Conservation (phyloP, 2,113 vertebrate species). For the Chaenocephalus aceratus region DNA sequence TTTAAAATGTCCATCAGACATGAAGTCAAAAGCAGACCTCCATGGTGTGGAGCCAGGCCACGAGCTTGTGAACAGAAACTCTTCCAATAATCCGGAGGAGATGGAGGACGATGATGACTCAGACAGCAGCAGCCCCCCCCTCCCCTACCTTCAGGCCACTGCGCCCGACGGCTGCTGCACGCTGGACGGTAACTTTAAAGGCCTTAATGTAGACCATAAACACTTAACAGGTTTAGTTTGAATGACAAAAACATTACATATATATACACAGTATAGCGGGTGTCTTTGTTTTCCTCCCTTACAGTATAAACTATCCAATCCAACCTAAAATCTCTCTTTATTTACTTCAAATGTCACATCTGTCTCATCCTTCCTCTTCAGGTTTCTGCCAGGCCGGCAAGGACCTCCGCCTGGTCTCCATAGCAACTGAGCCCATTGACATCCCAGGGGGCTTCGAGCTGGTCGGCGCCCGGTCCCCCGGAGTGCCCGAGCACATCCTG, state of each 20-base stretch:
- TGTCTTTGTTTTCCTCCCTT: too few relatives aligned
- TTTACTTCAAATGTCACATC: neutral
- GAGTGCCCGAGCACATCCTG: conserved; percentile 95
- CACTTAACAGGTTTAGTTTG: neutral
- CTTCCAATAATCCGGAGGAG: conserved; percentile 90
- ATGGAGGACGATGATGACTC: conserved; percentile 93
- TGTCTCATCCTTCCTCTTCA: conserved; percentile 63
- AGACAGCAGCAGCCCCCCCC: conserved; percentile 93
- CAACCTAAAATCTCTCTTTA: neutral
- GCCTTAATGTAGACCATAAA: neutral
- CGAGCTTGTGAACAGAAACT: conserved; percentile 85
- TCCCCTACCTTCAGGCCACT: conserved; percentile 93
- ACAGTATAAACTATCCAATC: neutral
- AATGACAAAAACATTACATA: neutral
- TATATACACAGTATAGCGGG: too few relatives aligned
- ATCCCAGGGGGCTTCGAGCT: conserved; percentile 95
- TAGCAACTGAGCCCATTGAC: conserved; percentile 92
- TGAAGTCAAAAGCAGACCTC: conserved; percentile 91
- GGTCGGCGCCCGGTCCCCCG: conserved; percentile 97
- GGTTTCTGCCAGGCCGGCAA: conserved; percentile 99
- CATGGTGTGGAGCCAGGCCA: conserved; percentile 86
- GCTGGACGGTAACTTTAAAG: conserved; percentile 87
- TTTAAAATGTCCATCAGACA: conserved; percentile 79
- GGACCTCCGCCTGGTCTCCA: conserved; percentile 94
- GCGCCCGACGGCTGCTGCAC: conserved; percentile 96